Evolutionary conservation across 2,797 vertebrate genomes (phyloP).

Genomic region (Dipus sagitta): DNA sequence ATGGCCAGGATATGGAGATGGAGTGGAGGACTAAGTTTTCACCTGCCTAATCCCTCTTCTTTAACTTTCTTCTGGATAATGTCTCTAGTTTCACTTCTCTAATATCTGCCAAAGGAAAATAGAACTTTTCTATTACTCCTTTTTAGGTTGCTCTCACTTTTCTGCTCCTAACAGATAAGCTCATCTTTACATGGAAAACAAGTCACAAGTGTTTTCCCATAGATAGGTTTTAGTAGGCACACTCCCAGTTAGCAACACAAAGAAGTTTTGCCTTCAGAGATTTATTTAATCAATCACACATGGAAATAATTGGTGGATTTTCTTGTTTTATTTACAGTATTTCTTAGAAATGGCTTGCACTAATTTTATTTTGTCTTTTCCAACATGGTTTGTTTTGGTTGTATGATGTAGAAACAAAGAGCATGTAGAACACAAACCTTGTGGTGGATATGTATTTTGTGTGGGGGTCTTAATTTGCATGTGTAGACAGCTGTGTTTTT

Average conservation of each 20-base stretch:
- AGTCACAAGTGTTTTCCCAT: slow-evolving; percentile 6
- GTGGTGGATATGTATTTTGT: not conserved
- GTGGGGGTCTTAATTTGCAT: not conserved
- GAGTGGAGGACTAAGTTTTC: not conserved
- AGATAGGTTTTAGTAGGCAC: not conserved
- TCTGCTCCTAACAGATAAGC: not conserved
- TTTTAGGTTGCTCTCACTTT: not conserved
- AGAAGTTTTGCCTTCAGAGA: slow-evolving; percentile 2
- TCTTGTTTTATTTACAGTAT: not conserved
- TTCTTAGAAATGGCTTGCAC: not conserved
- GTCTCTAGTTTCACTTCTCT: not conserved
- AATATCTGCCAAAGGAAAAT: not conserved
- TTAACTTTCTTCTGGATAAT: not conserved
- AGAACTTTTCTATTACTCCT: not conserved
- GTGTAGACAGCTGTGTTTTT: not conserved
- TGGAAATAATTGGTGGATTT: slow-evolving; percentile 27
- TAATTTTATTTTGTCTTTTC: not conserved
- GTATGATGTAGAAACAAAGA: not conserved
- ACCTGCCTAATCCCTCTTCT: not conserved
- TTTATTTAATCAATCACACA: not conserved
- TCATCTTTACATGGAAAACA: not conserved
- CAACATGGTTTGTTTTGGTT: not conserved
- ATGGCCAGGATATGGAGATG: not conserved
- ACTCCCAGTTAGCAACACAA: not conserved
- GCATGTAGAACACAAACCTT: not conserved